Percentiles rank a stretch among this genome's conserved stretches.
phyloP scores from a whole-genome alignment of 2,888 invertebrate genomes.

The Neoaliturus tenellus region DNA sequence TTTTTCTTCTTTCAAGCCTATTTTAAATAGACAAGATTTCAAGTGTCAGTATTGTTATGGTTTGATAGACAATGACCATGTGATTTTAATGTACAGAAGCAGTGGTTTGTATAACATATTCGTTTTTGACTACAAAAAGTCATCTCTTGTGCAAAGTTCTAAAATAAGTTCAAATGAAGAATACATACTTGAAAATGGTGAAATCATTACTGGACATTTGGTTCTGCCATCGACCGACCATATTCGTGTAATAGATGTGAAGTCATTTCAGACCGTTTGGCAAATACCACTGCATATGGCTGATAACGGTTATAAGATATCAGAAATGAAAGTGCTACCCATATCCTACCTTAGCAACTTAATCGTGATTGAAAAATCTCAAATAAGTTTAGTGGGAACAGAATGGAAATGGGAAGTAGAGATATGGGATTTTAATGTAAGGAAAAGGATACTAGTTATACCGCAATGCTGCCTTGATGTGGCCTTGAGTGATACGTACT shows the following conservation, averaged over 20 bases:
- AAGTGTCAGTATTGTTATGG: neutral
- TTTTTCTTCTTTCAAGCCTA: neutral
- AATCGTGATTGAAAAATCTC: too few species aligned
- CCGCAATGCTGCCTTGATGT: neutral
- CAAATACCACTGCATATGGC: neutral
- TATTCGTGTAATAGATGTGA: neutral
- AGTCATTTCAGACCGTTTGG: neutral
- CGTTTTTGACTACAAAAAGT: neutral
- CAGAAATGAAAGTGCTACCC: neutral
- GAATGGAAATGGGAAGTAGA: neutral
- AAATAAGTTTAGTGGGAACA: too few species aligned
- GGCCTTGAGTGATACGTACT: neutral
- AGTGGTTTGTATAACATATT: neutral
- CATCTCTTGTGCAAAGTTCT: neutral
- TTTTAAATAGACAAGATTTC: neutral
- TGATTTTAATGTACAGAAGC: neutral
- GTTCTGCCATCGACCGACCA: neutral
- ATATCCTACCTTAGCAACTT: neutral
- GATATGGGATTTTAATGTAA: neutral
- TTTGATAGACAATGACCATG: neutral
- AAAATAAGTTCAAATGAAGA: neutral
- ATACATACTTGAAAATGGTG: neutral
- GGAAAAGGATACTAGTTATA: neutral
- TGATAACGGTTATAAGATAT: neutral
- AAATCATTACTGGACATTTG: neutral